Evolutionary conservation across 2,888 invertebrate species (phyloP).

Genomic region (Spilosoma lubricipeda): DNA sequence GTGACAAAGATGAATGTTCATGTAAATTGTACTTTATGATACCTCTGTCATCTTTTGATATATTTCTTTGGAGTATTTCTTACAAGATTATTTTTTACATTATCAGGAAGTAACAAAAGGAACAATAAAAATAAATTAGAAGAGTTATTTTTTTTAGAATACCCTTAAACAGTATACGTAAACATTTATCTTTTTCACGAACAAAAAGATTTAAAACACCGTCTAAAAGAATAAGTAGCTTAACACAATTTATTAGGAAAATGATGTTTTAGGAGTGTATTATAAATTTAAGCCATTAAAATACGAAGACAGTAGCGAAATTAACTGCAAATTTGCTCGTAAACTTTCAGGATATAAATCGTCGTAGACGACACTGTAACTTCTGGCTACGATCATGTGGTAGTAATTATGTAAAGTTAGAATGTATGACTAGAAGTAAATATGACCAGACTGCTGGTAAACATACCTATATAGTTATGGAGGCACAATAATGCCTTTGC

Average conservation of each 20-base stretch:
- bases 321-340: constrained; percentile 55
- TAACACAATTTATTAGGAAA: constrained; percentile 47
- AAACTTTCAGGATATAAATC: constrained; percentile 62
- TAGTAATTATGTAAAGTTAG: constrained; percentile 29
- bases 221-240: constrained; percentile 35
- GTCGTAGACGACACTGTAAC: constrained; percentile 53
- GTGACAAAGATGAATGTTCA: constrained; percentile 38
- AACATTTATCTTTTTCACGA: constrained; percentile 22
- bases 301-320: constrained; percentile 53
- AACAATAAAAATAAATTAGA: constrained; percentile 24
- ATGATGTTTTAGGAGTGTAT: constrained; percentile 52
- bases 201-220: constrained; percentile 21
- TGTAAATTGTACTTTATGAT: constrained; percentile 28
- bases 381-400: constrained; percentile 53
- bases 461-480: no score
- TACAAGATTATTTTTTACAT: constrained; percentile 26
- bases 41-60: constrained; percentile 6
- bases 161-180: constrained; percentile 32
- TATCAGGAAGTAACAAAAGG: constrained; percentile 31
- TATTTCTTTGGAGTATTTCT: constrained; percentile 22
- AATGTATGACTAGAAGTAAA: neutral
- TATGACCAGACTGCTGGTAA: neutral
- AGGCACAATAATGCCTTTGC: no score
- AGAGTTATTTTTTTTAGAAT: constrained; percentile 37
- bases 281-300: constrained; percentile 59